A percentile compares a stretch with the other conserved stretches of the same genome.
Evolutionary conservation across 2,113 vertebrate species (phyloP).

Genomic region (Anoplopoma fimbria): DNA sequence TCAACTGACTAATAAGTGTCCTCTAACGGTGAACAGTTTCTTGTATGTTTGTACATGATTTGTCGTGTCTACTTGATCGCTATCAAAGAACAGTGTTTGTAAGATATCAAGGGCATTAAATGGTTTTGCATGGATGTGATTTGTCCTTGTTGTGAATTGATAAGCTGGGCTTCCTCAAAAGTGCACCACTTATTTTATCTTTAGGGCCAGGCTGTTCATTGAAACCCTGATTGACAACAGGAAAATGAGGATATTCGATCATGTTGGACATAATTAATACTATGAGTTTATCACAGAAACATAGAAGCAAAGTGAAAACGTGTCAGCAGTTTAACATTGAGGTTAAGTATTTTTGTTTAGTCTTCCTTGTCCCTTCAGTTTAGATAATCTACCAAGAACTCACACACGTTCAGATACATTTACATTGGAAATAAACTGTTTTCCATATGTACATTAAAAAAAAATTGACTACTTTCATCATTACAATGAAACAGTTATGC

Average conservation of each 20-base stretch:
- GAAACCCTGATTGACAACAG: not conserved
- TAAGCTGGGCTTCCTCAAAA: not conserved
- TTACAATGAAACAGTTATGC: not conserved
- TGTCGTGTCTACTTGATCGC: slow-evolving; percentile 44
- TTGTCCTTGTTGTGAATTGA: slow-evolving; percentile 11
- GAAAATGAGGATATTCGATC: not conserved
- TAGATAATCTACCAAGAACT: not conserved
- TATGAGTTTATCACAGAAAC: not conserved
- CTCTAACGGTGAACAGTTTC: slow-evolving; percentile 48
- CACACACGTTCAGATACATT: not conserved
- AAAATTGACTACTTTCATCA: not conserved
- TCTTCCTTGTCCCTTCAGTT: not conserved
- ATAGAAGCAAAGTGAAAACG: not conserved
- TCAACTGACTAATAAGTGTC: slow-evolving; percentile 44
- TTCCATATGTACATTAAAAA: not conserved
- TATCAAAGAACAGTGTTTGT: slow-evolving; percentile 58
- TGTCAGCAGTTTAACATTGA: not conserved
- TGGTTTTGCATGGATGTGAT: slow-evolving; percentile 65
- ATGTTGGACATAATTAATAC: not conserved
- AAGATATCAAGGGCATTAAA: slow-evolving; percentile 67
- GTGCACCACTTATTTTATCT: not conserved
- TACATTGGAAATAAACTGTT: not conserved
- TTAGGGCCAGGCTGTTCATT: not conserved
- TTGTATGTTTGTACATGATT: slow-evolving; percentile 67
- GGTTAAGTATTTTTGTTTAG: not conserved